phyloP scores from a whole-genome alignment of 1,140 invertebrate species.

The Macrocentrus cingulum region DNA sequence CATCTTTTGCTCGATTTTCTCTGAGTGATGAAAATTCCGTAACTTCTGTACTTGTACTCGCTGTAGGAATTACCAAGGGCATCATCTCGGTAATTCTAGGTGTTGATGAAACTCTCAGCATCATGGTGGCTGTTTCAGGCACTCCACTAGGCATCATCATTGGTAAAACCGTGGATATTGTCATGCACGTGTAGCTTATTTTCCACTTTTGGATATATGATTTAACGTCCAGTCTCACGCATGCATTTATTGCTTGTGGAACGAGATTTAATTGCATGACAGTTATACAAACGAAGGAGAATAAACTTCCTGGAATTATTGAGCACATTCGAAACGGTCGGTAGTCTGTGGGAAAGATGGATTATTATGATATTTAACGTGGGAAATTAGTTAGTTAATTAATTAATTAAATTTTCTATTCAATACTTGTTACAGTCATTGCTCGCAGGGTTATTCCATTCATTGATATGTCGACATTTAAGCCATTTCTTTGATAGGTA shows the following conservation, averaged over 20 bases:
- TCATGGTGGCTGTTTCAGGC: too few species aligned
- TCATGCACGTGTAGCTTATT: constrained; percentile 42
- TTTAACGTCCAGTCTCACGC: constrained; percentile 36
- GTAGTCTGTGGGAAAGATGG: constrained; percentile 33
- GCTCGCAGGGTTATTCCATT: constrained; percentile 33
- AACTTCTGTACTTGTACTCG: background rate
- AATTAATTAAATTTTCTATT: background rate
- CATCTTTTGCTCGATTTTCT: background rate
- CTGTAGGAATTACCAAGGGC: background rate
- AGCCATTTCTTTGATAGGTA: constrained; percentile 35
- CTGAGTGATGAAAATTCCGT: background rate
- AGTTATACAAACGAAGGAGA: constrained; percentile 42
- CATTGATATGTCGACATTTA: constrained; percentile 39
- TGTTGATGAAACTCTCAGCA: too few species aligned
- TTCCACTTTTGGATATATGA: constrained; percentile 40
- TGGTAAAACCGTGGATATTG: constrained; percentile 33
- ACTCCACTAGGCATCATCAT: background rate
- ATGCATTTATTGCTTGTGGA: constrained; percentile 39
- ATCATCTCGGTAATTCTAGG: background rate
- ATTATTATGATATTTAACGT: background rate
- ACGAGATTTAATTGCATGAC: constrained; percentile 40
- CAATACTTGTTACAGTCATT: constrained; percentile 37
- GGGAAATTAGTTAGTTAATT: background rate
- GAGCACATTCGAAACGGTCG: constrained; percentile 39
- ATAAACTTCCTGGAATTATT: constrained; percentile 42